Conservation (phyloP, 2,113 vertebrate genomes). For the Elephantulus edwardii region DNA sequence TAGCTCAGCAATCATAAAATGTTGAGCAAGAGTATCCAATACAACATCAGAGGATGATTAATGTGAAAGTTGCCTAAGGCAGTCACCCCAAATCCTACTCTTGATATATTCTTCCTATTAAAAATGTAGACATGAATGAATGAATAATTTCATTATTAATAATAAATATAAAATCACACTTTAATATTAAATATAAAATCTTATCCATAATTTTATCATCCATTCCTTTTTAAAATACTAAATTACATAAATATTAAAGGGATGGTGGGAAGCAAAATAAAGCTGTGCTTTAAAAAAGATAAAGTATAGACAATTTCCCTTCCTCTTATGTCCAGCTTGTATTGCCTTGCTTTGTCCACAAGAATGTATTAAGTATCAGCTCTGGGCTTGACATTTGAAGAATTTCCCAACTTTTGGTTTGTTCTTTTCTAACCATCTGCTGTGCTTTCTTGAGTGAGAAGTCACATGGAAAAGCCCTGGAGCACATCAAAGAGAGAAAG, state of each 20-base stretch:
- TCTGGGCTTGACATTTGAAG: neutral
- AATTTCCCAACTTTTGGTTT: neutral
- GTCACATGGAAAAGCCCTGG: neutral
- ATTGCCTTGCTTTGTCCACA: neutral
- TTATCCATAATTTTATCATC: no score
- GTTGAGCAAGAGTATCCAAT: neutral
- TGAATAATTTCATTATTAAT: no score
- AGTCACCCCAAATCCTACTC: no score
- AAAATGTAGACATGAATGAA: neutral
- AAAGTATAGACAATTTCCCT: accelerated
- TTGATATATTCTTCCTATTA: neutral
- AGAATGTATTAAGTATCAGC: neutral
- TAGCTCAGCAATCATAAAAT: neutral
- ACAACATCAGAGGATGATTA: neutral
- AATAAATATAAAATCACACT: no score
- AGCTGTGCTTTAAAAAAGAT: no score
- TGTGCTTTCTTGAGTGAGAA: accelerated
- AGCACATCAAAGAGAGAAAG: neutral
- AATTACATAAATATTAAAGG: no score
- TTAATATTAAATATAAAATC: no score
- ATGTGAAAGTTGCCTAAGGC: neutral
- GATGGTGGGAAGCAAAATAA: no score
- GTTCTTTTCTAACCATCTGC: neutral
- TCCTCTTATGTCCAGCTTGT: neutral
- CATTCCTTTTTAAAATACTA: no score